A percentile compares a stretch with the other conserved stretches of the same genome.
Evolutionary conservation across 2,888 invertebrate species (phyloP).

Genomic region (Mimumesa dahlbomi): DNA sequence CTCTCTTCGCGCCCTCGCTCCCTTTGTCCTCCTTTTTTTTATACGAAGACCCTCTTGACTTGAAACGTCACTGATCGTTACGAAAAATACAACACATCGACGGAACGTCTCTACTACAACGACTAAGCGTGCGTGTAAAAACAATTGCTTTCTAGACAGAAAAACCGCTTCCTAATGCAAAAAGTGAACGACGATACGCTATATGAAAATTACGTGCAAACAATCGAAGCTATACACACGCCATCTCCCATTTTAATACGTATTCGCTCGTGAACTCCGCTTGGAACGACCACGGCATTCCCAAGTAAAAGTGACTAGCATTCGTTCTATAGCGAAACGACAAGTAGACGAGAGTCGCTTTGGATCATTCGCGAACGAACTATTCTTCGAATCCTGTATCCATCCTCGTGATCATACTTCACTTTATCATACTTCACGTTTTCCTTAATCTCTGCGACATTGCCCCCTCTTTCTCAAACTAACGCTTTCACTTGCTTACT

Average conservation of each 20-base stretch:
- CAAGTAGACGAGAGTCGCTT: slow-evolving; percentile 31
- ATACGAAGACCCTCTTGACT: slow-evolving; percentile 21
- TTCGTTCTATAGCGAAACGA: slow-evolving; percentile 33
- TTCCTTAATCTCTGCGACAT: too few species aligned
- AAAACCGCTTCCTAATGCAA: slow-evolving; percentile 15
- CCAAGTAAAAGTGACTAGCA: slow-evolving; percentile 23
- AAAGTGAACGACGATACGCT: slow-evolving; percentile 24
- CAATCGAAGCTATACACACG: slow-evolving; percentile 37
- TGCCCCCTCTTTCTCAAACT: slow-evolving; percentile 1
- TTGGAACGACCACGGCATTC: slow-evolving; percentile 2
- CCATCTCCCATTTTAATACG: slow-evolving; percentile 7
- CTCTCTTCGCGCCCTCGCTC: slow-evolving; percentile 28
- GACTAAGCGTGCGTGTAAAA: slow-evolving; percentile 39
- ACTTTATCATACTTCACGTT: not conserved
- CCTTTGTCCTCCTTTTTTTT: slow-evolving; percentile 8
- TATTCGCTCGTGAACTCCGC: slow-evolving; percentile 14
- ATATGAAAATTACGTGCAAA: slow-evolving; percentile 20
- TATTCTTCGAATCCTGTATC: not conserved
- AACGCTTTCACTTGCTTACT: slow-evolving; percentile 1
- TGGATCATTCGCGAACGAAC: slow-evolving; percentile 23
- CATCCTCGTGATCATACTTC: not conserved
- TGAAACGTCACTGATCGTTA: slow-evolving; percentile 25
- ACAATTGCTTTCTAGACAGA: slow-evolving; percentile 17
- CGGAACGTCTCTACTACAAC: slow-evolving; percentile 23
- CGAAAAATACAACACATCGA: slow-evolving; percentile 33